Percentiles rank a stretch among this genome's conserved stretches.
These are phyloP conservation scores for Drosophila kanekoi DNA, from an alignment of 2,888 invertebrate genomes.

Conservation along the genomic window DNA sequence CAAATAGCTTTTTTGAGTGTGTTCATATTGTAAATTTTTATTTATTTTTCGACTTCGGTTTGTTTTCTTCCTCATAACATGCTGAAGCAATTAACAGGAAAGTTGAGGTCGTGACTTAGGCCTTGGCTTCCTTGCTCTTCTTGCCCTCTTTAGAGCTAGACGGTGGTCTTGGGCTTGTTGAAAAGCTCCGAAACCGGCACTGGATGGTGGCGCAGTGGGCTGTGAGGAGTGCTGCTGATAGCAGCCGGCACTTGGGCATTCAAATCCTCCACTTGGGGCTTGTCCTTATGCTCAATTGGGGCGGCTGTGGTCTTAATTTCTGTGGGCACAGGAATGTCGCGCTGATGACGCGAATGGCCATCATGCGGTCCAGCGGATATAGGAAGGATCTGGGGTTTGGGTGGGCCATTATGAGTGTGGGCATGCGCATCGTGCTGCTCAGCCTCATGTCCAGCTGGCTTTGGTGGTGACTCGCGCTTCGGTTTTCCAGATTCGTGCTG, in stretches of 20 bases:
- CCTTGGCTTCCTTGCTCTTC: conserved; percentile 38
- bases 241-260: conserved; percentile 8
- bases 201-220: conserved; percentile 65
- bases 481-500: too few species aligned
- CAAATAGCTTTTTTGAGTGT: too few species aligned
- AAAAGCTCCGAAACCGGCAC: conserved; percentile 81
- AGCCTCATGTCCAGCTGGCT: too few species aligned
- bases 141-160: conserved; percentile 47
- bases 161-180: conserved; percentile 43
- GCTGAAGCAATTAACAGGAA: background rate
- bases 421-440: too few species aligned
- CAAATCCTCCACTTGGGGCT: conserved; percentile 29
- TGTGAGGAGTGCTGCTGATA: conserved; percentile 19
- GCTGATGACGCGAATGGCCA: conserved; percentile 40
- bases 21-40: too few species aligned
- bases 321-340: conserved; percentile 83
- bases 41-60: too few species aligned
- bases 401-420: background rate
- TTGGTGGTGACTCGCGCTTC: too few species aligned
- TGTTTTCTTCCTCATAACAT: too few species aligned
- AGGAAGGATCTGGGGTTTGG: background rate
- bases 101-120: conserved; percentile 1
- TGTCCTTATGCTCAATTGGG: conserved; percentile 35
- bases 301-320: conserved; percentile 57
- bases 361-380: too few species aligned